Base-by-base conservation (phyloP, 1,140 invertebrate genomes). In the Araneus ventricosus region DNA sequence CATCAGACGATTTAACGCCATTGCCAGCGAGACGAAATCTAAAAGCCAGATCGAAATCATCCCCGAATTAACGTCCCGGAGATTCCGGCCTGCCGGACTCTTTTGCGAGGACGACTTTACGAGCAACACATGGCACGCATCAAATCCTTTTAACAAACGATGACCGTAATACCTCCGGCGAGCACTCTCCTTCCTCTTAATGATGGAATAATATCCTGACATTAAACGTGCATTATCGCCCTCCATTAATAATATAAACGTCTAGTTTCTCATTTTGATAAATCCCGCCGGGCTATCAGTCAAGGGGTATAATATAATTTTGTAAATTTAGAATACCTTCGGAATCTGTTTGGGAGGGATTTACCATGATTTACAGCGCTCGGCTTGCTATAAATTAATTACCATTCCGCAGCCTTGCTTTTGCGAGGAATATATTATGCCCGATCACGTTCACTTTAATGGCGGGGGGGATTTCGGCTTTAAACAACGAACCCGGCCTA, bases 181-280 rank as follows among this genome's bases (percentile, higher is more conserved):
- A 57, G 24, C n/a, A 41, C 79, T 70, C 63, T 63, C 24, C 30
- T 27, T 27, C 39, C 88, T 88, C 34, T 80, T 92, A 92, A 92
- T 92, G 90, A 92, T 92, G 90, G 90, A 92, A 92, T 92, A 92
- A 92, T 92, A 92, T 92, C 90, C 61, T 70, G 82, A 92, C 90
- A 84, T 92, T 92, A 92, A 92, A 92, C 90, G 90, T 75, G 90
- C 90, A 92, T 92, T 92, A 92, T 92, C 90, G 41, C 41, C 61
- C 20, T 17, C 90, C 90, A 92, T 92, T 92, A 92, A 92, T 92
- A 92, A 92, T 92, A 92, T 86, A 92, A 92, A 85, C 61, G 90
- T 92, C 90, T 86, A 86, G 90, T 92, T 92, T 86, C 90, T 92
- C 90, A 92, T 92, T 91, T 92, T 92, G 90, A 92, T 92, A 92